Evolutionary conservation across 2,113 vertebrate genomes (phyloP), one percentile per base, ranked within the genome.

Genomic region (Tetrao urogallus): DNA sequence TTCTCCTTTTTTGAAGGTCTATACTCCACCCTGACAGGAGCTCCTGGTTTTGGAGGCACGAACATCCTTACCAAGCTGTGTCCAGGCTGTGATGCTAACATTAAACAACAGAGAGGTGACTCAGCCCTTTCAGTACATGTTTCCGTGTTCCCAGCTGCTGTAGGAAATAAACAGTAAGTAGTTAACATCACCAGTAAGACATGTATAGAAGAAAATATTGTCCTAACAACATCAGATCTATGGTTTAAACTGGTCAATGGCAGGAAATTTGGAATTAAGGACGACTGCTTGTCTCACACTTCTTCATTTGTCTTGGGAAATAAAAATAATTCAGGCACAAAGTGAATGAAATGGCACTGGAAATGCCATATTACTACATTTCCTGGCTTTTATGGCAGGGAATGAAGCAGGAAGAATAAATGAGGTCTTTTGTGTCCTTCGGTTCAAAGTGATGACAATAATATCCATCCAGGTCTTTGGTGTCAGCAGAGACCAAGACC

Each of bases 221-320:
- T 88, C 88, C 88, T 91, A 88, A 88, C 89, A 86, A 92, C 5
- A 5, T 74, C 57, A 86, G 78, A 60, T 74, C 86, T 93, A 91
- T 56, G 78, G 86, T 57, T 94, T 94, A 93, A 95, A 69, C 47
- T 83, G 74, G 76, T 74, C 90, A 72, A 77, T 54, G 84, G 34
- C 92, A 95, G 93, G 94, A 94, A 96, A 96, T 94, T 90, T 82
- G 94, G 80, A 96, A 93, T 95, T 92, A 95, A 88, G 93, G 92
- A 71, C 4, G 3, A 69, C 69, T 1, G 36, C 84, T 82, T 84
- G 94, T 87, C 92, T 94, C 40, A 21, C 36, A 61, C 73, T 82
- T 90, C 81, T 92, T 70, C 45, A 19, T 93, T 92, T 93, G 77
- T 71, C 92, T 96, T 88, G 93, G 87, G 92, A 94, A 95, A 95